Conservation (phyloP, 2,888 invertebrate species). For the Rotaria socialis region DNA sequence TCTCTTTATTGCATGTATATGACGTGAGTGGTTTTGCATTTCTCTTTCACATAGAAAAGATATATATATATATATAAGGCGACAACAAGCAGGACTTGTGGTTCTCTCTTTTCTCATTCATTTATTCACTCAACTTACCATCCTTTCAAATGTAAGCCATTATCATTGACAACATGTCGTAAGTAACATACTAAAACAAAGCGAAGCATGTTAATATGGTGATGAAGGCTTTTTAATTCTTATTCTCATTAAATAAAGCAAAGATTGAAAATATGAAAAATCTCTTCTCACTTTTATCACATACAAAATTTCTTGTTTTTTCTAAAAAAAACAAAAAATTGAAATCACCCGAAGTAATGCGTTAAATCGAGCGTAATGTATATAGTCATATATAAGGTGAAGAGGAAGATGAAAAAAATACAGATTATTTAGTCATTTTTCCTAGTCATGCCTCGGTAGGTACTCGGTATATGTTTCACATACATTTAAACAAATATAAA, state of each 20-base stretch:
- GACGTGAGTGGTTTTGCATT: conserved; percentile 1
- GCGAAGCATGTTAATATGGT: not conserved
- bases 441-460: not conserved
- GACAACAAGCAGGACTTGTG: not conserved
- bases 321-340: not conserved
- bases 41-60: not conserved
- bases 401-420: not conserved
- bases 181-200: not conserved
- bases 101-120: not conserved
- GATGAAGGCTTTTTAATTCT: not conserved
- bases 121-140: not conserved
- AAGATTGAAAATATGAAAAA: not conserved
- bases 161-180: not conserved
- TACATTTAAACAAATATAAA: not conserved
- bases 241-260: not conserved
- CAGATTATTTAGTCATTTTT: not conserved
- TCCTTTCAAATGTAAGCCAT: not conserved
- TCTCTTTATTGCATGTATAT: not conserved
- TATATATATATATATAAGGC: not conserved
- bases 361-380: not conserved
- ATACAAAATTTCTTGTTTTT: not conserved
- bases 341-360: not conserved
- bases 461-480: not conserved
- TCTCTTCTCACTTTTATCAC: not conserved
- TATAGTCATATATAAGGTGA: not conserved